Evolutionary conservation across 2,113 vertebrate species (phyloP), one percentile per base, ranked within the genome.

Genomic region (Nothocercus nigrocapillus): DNA sequence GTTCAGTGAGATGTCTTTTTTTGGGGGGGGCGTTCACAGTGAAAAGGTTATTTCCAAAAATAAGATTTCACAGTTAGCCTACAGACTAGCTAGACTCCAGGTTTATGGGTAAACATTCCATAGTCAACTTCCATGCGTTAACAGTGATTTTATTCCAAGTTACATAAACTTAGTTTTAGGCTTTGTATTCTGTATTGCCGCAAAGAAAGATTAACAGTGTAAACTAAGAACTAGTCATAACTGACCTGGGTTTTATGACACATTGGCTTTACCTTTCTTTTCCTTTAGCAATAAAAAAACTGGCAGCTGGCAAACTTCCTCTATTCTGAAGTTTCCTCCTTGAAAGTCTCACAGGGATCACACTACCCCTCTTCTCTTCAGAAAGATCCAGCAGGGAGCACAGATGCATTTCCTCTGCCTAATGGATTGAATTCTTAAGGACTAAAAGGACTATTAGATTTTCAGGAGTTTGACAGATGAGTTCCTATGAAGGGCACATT

Each of bases 391-490:
- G 53, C 21, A 72, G 38, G 54, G 36, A 72, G 32, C 12, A 53
- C 14, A 85, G 62, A 36, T 15, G 69, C 2, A 53, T 34, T 93
- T 82, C 45, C 21, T 73, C 63, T 76, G 34, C 9, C 25, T 82
- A 76, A 49, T 62, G 34, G 27, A 76, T 11, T 91, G 54, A 73
- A 84, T 80, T 87, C 78, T 21, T 82, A 78, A 87, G 54, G 84
- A 36, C 47, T 58, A 36, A n/a, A 82, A 27, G 15, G 66, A 64
- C 2, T 11, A 82, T 70, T 80, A 66, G 25, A 85, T 96, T 92
- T 85, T 83, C 85, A 93, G 59, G 36, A 69, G 34, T 74, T 80
- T 94, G 70, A 89, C 45, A 81, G 82, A 92, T 88, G 80, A 90
- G 20, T 7, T 88, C 30, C 49, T 85, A 15, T 83, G 68, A 94